phyloP scores from a whole-genome alignment of 2,888 invertebrate genomes.

The Dryococelus australis region DNA sequence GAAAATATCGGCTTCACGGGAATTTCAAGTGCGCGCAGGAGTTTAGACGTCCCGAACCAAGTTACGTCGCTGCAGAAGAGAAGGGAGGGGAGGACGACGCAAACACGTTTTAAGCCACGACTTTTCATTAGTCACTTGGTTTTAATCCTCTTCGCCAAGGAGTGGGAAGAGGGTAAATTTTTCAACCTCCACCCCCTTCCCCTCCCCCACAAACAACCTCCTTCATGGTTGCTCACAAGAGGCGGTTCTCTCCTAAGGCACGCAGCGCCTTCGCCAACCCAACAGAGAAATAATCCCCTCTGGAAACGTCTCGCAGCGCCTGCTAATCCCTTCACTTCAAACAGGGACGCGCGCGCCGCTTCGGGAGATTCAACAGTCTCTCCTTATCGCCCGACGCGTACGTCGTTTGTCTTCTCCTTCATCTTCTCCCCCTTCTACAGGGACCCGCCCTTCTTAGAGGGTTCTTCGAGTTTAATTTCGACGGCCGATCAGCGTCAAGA shows the following conservation, averaged over 20 bases:
- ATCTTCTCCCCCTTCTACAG: background rate
- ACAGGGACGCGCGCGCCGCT: background rate
- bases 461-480: background rate
- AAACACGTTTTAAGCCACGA: slow-evolving; percentile 1
- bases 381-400: slow-evolving; percentile 6
- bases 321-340: background rate
- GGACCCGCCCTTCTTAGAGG: background rate
- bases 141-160: background rate
- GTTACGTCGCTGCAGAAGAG: background rate
- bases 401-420: slow-evolving; percentile 1
- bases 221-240: background rate
- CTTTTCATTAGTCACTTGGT: slow-evolving; percentile 10
- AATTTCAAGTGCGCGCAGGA: background rate
- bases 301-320: background rate
- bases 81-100: background rate
- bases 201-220: background rate
- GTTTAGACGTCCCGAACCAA: background rate
- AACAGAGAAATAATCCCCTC: slow-evolving; percentile 8
- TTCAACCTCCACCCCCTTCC: background rate
- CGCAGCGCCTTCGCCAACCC: background rate
- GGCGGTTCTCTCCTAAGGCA: background rate
- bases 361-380: background rate
- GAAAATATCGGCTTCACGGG: background rate
- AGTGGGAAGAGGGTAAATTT: background rate
- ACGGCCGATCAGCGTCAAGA: slow-evolving; percentile 7